Base-by-base conservation (phyloP, 2,888 invertebrate genomes). In the Agrochola litura region DNA sequence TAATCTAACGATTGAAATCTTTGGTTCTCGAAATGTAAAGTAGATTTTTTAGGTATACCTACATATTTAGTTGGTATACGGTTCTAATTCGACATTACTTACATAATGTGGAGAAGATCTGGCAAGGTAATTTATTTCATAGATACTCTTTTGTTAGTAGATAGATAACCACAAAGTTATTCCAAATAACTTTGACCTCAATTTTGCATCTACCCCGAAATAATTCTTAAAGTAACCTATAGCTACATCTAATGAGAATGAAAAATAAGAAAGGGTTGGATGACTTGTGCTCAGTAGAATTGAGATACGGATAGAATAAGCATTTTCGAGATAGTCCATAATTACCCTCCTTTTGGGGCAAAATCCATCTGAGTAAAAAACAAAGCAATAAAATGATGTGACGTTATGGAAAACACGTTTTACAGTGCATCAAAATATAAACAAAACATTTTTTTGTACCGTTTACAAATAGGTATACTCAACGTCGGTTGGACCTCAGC, bases 281-380 rank as follows among this genome's bases (percentile, higher is more conserved):
- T 79, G 70, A 76, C 76, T 76, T 54, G 75, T 58, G n/a, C 4
- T 64, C 30, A 25, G 43, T 12, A 22, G 25, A 63, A 65, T 41
- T 52, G 25, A 64, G 56, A 49, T 41, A 52, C n/a, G 10, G 1
- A 46, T 56, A 69, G 68, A 63, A 56, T 67, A 63, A 79, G 63
- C 63, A 79, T 30, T 72, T 72, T 19, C 25, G 19, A 25, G 46
- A 46, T 25, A 46, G 19, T 12, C 30, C 8, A 14, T 14, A 49
- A 22, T 30, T 49, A 22, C 46, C 30, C 4, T 30, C 19, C 2
- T 46, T 46, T 25, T 46, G 2, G 41, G 19, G 25, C 25, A 16
- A 10, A 16, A 6, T 25, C 25, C 6, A 25, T 43, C 46, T 6
- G 12, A 3, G 6, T 4, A 6, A 12, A 43, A 4, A 12, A 12